Evolutionary conservation across 2,888 invertebrate species (phyloP).

Genomic region (Amaurobius ferox): DNA sequence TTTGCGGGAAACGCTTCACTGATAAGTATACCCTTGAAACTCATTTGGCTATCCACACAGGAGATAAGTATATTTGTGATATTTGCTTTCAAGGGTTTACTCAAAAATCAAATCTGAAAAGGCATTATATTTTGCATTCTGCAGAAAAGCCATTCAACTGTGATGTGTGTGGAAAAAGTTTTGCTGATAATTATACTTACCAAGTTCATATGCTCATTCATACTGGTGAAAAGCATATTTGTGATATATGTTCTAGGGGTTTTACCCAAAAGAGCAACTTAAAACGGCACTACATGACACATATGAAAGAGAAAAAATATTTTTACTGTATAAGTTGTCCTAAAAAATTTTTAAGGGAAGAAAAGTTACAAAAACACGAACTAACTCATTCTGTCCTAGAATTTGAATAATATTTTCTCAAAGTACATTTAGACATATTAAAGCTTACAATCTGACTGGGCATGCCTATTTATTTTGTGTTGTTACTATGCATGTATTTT

Average conservation of each 20-base stretch:
- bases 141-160: conserved; percentile 57
- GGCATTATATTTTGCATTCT: conserved; percentile 54
- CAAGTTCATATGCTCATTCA: conserved; percentile 57
- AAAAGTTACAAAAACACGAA: conserved; percentile 61
- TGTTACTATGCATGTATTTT: no score
- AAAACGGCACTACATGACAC: conserved; percentile 39
- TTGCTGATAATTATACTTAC: conserved; percentile 62
- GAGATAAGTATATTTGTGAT: conserved; percentile 59
- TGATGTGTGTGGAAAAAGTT: conserved; percentile 61
- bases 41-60: conserved; percentile 57
- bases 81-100: conserved; percentile 63
- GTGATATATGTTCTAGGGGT: conserved; percentile 48
- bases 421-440: no score
- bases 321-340: conserved; percentile 54
- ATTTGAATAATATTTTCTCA: no score
- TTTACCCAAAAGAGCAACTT: conserved; percentile 65
- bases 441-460: no score
- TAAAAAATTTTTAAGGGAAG: conserved; percentile 51
- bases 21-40: conserved; percentile 61
- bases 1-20: conserved; percentile 62
- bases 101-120: conserved; percentile 60
- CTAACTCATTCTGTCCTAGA: conserved; percentile 31
- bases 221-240: conserved; percentile 56
- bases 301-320: conserved; percentile 55
- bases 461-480: no score